Base-by-base conservation (phyloP, 2,797 vertebrate genomes). In the Lepilemur ruficaudatus region DNA sequence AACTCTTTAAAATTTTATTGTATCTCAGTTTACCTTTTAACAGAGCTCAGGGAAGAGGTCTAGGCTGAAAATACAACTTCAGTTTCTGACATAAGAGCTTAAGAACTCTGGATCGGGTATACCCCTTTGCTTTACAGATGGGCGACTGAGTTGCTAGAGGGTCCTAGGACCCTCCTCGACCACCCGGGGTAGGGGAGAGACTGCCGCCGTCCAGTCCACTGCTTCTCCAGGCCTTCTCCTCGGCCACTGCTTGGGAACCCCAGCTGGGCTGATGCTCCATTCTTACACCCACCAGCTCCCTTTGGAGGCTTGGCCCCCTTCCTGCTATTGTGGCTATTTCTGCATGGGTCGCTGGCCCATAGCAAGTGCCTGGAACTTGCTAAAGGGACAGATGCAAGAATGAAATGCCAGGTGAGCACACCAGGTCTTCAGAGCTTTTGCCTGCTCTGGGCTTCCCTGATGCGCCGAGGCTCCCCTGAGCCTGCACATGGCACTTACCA, bases 401-500 rank as follows among this genome's bases (percentile, higher is more conserved):
- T 3, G 35, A 35, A 23, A 35, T 6, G 63, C 43, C 30, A 69
- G 70, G 52, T 69, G 79, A 79, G 81, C 43, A 11, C n/a, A 2
- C 17, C 23, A 1, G 18, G 35, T 61, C 50, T n/a, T 57, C 13
- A 3, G n/a, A 43, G 52, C 52, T 35, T 61, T 79, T 5, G 41
- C 57, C 59, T 41, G 28, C 7, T 52, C 55, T 85, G 46, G 0
- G 35, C 46, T 57, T 73, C 35, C 8, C 41, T 35, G 30, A 38
- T 0, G 12, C 14, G 5, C n/a, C 0, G 4, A 48, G 32, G 28
- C 20, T 4, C 5, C 48, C 2, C 2, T 9, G 7, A 38, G 23
- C n/a, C 63, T 4, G 2, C 28, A 59, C 41, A 46, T 18, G 57
- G 78, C 12, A 2, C 35, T 46, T 18, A 32, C 23, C 9, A 0